These are phyloP conservation scores for Acleris laterana DNA, from an alignment of 2,888 invertebrate genomes.

Conservation along the genomic window DNA sequence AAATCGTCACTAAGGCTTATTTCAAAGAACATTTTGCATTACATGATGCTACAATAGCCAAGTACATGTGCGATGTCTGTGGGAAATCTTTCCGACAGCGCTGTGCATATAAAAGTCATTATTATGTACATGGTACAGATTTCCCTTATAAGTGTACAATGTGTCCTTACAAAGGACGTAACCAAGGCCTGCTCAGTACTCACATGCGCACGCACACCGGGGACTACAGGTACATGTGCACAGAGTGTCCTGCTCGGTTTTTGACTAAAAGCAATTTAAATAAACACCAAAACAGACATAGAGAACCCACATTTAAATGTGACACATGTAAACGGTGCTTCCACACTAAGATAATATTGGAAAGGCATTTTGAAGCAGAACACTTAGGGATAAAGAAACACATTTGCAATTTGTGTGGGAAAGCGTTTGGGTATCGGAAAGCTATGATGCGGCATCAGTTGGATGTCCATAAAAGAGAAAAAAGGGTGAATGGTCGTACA, in stretches of 20 bases:
- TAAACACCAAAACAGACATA: constrained; percentile 45
- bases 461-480: constrained; percentile 39
- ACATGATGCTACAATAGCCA: constrained; percentile 32
- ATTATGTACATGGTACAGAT: constrained; percentile 38
- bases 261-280: constrained; percentile 46
- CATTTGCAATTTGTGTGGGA: constrained; percentile 37
- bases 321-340: constrained; percentile 36
- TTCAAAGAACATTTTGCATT: constrained; percentile 35
- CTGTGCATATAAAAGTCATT: constrained; percentile 32
- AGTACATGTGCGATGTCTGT: constrained; percentile 37
- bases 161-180: constrained; percentile 42
- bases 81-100: constrained; percentile 35
- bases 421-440: constrained; percentile 38
- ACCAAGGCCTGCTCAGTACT: constrained; percentile 38
- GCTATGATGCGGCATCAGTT: constrained; percentile 40
- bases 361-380: constrained; percentile 38
- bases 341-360: constrained; percentile 36
- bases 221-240: constrained; percentile 40
- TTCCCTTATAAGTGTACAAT: constrained; percentile 41
- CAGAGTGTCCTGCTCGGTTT: constrained; percentile 38
- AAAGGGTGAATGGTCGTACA: constrained; percentile 36
- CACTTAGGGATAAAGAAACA: constrained; percentile 40
- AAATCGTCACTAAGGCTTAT: constrained; percentile 32
- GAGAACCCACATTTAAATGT: constrained; percentile 42
- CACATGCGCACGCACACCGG: constrained; percentile 41